Conservation (phyloP, 2,113 vertebrate genomes). For the Tragelaphus imberbis region DNA sequence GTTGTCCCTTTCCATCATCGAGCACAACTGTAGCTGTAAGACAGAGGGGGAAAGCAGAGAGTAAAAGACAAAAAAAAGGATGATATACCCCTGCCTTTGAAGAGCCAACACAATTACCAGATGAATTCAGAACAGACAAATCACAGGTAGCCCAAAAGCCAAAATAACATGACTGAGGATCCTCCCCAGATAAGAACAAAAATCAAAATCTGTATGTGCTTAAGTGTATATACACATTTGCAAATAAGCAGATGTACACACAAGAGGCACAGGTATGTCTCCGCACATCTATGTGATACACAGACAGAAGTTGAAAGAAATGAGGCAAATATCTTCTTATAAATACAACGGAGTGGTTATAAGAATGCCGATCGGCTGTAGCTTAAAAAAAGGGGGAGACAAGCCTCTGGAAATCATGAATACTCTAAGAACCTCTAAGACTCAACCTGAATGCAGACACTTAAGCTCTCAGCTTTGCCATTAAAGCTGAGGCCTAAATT, state of each 20-base stretch:
- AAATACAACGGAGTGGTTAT: not conserved
- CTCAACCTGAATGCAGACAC: conserved; percentile 87
- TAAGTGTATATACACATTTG: not conserved
- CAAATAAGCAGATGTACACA: not conserved
- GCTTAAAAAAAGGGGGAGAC: conserved; percentile 27
- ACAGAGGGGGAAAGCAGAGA: not conserved
- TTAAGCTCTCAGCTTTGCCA: conserved; percentile 90
- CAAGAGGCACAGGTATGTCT: not conserved
- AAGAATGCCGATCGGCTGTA: not conserved
- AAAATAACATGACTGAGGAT: not conserved
- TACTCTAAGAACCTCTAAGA: conserved; percentile 74
- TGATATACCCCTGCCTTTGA: not conserved
- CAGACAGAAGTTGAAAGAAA: not conserved
- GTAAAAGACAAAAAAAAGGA: not conserved
- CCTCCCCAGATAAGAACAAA: not conserved
- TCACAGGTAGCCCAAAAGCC: not conserved
- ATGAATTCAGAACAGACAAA: not conserved
- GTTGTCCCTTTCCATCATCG: not conserved
- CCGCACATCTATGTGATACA: not conserved
- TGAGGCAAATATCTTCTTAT: not conserved
- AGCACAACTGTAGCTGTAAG: not conserved
- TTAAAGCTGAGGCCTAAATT: conserved; percentile 96
- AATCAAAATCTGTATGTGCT: not conserved
- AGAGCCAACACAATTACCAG: not conserved
- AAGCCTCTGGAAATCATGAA: conserved; percentile 77